These are phyloP conservation scores for Sitobion miscanthi DNA, from an alignment of 1,140 invertebrate species.

Conservation along the genomic window DNA sequence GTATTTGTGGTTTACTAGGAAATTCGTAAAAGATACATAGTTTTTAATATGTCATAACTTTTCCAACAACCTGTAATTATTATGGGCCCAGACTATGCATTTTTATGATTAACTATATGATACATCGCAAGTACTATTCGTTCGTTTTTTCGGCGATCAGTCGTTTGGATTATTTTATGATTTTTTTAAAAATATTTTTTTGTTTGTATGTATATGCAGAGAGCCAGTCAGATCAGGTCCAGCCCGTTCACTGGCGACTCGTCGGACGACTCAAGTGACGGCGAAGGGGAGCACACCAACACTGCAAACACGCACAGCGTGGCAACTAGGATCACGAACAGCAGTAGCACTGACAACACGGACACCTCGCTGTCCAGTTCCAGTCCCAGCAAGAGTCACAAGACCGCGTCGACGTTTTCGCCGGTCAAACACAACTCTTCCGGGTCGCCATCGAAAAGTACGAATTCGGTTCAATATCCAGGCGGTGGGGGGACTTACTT, in stretches of 20 bases:
- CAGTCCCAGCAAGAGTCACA: conserved; percentile 83
- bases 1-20: no score
- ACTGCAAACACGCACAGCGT: conserved; percentile 59
- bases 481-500: not conserved
- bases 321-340: conserved; percentile 65
- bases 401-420: conserved; percentile 81
- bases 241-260: conserved; percentile 95
- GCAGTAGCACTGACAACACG: conserved; percentile 62
- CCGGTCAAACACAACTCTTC: conserved; percentile 84
- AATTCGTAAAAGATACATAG: not conserved
- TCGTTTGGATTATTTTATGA: not conserved
- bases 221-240: conserved; percentile 92
- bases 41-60: not conserved
- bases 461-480: conserved; percentile 64
- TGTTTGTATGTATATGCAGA: conserved; percentile 64
- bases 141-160: not conserved
- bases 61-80: not conserved
- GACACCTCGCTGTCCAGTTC: conserved; percentile 66
- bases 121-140: not conserved
- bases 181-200: not conserved
- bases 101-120: not conserved
- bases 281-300: conserved; percentile 69
- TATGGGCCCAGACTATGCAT: not conserved
- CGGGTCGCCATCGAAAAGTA: conserved; percentile 81
- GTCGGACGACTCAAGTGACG: conserved; percentile 92